Base-by-base conservation (phyloP, 2,888 invertebrate species). In the Neoitamus cyanurus region DNA sequence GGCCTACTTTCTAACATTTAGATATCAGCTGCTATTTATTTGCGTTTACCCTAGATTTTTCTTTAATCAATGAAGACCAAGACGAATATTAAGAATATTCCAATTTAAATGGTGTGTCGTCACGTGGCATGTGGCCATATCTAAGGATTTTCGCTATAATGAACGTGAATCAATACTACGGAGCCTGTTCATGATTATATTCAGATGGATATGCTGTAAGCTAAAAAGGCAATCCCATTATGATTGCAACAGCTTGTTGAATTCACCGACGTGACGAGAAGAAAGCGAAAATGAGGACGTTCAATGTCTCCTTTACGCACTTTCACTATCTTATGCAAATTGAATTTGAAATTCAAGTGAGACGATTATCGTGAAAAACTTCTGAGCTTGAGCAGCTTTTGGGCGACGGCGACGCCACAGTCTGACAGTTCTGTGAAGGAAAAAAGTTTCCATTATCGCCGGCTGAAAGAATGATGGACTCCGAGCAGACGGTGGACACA, bases 401-500 rank as follows among this genome's bases (percentile, higher is more conserved):
- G 31, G 31, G 69, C 25, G 69, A n/a, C 5, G 28, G 9, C 69
- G 69, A 13, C 69, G 13, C 15, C 72, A 15, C 25, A n/a, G 58
- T 20, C 58, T 15, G 15, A 25, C 78, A 25, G 36, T 30, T 28
- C 11, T 7, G 46, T 48, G 48, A 80, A 20, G 25, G 34, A 77
- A 77, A 42, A 77, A 77, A 34, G n/a, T 46, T 77, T 75, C 75
- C 77, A 77, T 77, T 77, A 77, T 46, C 30, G 46, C 31, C 28
- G n/a, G 6, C 46, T 28, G 46, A 77, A 77, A 77, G 73, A 73
- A 73, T 73, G 73, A 73, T 46, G 77, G 77, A 77, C 77, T 46
- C 72, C 58, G 15, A 48, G 58, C 80, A 80, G 80, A 80, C 80
- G 48, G 80, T 68, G 80, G 34, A 80, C 58, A 25, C 48, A 80